Evolutionary conservation across 2,797 vertebrate species (phyloP).

Genomic region (Scyliorhinus canicula): DNA sequence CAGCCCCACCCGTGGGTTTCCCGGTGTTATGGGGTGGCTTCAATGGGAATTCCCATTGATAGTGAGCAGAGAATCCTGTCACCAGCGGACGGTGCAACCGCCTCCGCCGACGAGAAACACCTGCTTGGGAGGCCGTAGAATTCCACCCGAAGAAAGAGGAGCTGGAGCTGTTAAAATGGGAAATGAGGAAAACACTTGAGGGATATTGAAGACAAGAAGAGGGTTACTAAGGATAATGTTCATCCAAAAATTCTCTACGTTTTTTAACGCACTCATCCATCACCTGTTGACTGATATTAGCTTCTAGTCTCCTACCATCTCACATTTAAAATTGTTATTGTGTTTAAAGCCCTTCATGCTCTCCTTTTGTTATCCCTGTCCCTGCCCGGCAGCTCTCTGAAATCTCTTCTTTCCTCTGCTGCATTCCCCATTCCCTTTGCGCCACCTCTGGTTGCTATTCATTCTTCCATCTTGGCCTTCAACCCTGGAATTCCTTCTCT

Average conservation of each 20-base stretch:
- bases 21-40: too few species aligned
- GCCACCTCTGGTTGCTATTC: too few species aligned
- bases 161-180: background rate
- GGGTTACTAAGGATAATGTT: background rate
- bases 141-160: too few species aligned
- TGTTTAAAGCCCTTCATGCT: background rate
- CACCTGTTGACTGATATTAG: background rate
- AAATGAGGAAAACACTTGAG: background rate
- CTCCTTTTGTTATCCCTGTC: background rate
- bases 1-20: too few species aligned
- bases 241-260: background rate
- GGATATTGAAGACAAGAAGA: background rate
- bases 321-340: background rate
- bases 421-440: background rate
- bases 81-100: too few species aligned
- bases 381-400: background rate
- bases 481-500: background rate
- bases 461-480: background rate
- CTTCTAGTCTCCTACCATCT: background rate
- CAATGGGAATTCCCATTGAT: too few species aligned
- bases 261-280: background rate
- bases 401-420: background rate
- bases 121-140: too few species aligned
- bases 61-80: too few species aligned
- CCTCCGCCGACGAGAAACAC: too few species aligned